A percentile compares a stretch with the other conserved stretches of the same genome.
Evolutionary conservation across 2,888 invertebrate species (phyloP).

Genomic region (Drosophila parthenogenetica): DNA sequence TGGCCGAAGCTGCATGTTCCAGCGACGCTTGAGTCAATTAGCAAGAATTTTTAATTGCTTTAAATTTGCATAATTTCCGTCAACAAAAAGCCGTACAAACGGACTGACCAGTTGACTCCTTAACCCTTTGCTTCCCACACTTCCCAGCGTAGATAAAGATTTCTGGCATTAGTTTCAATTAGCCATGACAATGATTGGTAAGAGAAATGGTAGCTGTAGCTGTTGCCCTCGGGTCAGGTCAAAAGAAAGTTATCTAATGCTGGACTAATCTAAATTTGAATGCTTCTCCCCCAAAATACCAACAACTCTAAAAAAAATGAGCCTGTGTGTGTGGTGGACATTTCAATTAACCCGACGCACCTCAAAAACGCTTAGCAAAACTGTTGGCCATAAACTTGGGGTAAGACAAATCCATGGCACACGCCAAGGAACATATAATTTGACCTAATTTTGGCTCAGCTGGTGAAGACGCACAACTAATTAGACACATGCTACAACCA

Average conservation of each 20-base stretch:
- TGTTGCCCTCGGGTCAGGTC: slow-evolving; percentile 15
- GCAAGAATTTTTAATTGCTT: slow-evolving; percentile 79
- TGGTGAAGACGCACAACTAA: slow-evolving; percentile 78
- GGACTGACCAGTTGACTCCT: neutral
- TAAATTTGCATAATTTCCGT: slow-evolving; percentile 79
- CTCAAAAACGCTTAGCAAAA: slow-evolving; percentile 46
- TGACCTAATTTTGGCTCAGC: slow-evolving; percentile 68
- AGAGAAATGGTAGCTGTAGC: slow-evolving; percentile 14
- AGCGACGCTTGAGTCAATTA: slow-evolving; percentile 73
- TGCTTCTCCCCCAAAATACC: slow-evolving; percentile 15
- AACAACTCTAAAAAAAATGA: too few relatives aligned
- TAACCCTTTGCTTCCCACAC: neutral
- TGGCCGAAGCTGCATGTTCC: slow-evolving; percentile 41
- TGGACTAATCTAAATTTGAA: slow-evolving; percentile 64
- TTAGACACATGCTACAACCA: slow-evolving; percentile 72
- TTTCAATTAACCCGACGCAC: slow-evolving; percentile 78
- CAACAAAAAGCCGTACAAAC: slow-evolving; percentile 57
- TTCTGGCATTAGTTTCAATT: slow-evolving; percentile 70
- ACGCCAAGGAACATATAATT: slow-evolving; percentile 59
- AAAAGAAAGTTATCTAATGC: slow-evolving; percentile 54
- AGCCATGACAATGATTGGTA: slow-evolving; percentile 56
- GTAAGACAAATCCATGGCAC: slow-evolving; percentile 69
- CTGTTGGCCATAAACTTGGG: slow-evolving; percentile 55
- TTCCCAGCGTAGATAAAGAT: slow-evolving; percentile 42
- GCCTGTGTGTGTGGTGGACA: slow-evolving; percentile 49